Evolutionary conservation across 2,888 invertebrate genomes (phyloP).

Genomic region (Polyommatus iphigenia): DNA sequence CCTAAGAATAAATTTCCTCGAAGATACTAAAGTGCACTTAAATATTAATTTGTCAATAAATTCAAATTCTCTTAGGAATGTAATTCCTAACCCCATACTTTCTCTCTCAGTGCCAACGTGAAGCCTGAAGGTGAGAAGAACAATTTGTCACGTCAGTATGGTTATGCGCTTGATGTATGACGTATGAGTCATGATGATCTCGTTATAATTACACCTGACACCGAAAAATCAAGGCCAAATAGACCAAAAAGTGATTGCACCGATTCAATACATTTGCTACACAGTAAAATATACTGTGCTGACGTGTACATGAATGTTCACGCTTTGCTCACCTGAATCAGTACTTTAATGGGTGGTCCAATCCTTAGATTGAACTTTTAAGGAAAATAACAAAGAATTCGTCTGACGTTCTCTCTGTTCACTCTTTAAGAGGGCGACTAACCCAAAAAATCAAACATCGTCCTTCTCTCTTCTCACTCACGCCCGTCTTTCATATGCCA

Average conservation of each 20-base stretch:
- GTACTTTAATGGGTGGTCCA: background rate
- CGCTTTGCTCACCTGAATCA: background rate
- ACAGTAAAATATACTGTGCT: too few relatives aligned
- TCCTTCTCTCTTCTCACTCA: too few relatives aligned
- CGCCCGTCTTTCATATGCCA: too few relatives aligned
- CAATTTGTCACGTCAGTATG: slow-evolving; percentile 29
- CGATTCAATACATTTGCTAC: background rate
- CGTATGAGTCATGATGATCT: slow-evolving; percentile 9
- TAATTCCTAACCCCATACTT: background rate
- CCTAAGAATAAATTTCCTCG: too few relatives aligned
- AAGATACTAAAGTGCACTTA: too few relatives aligned
- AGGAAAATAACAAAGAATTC: background rate
- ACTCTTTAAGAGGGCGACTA: too few relatives aligned
- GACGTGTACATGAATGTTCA: too few relatives aligned
- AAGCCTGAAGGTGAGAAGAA: slow-evolving; percentile 15
- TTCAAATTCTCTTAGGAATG: too few relatives aligned
- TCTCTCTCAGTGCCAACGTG: slow-evolving; percentile 2
- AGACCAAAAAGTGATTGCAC: background rate
- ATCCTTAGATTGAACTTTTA: background rate
- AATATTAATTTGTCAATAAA: too few relatives aligned
- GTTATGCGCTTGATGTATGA: slow-evolving; percentile 10
- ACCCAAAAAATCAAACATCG: too few relatives aligned
- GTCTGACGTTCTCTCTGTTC: too few relatives aligned
- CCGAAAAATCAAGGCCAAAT: background rate
- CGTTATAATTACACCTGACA: slow-evolving; percentile 14